Base-by-base conservation (phyloP, 1,140 invertebrate genomes). In the Drosophila suzukii region DNA sequence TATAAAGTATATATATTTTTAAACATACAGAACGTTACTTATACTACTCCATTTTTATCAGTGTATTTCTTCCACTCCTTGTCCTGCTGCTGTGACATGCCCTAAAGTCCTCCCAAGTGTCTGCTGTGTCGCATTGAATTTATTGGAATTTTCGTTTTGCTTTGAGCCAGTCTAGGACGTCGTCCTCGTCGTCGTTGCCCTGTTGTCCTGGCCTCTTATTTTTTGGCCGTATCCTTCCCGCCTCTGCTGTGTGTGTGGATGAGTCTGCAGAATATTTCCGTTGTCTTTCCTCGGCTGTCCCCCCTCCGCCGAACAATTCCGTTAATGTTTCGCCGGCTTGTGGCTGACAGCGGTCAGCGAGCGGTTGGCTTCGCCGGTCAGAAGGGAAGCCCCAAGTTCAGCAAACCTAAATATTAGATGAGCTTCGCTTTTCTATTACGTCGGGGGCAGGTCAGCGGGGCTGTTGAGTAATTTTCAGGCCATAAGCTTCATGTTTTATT, bases 51-150 rank as follows among this genome's bases (percentile, higher is more conserved):
- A 34, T 34, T 10, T 34, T 1, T 34, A 3, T 34, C 32, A 34
- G 32, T 34, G 32, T 2, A 34, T n/a, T 32, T 17, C 34, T 32
- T 50, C 32, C 49, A 49, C 49, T 46, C 44, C 66, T 58, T 44
- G 24, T 47, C n/a, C 43, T 34, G 46, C 50, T 86, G 74, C 79
- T 85, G 61, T 86, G 83, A 88, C 82, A 86, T 86, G 82, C 71
- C 83, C 82, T 51, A 88, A 88, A 88, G 80, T 84, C 81, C 73
- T 89, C 84, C 84, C 84, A 89, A 84, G 84, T 89, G 84, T 77
- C 84, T 84, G 84, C 66, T 89, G 80, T 89, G 84, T 89, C 84
- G 84, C 84, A 89, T 89, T 90, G 84, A 89, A 89, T 89, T 89
- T 89, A 89, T 89, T 89, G 84, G 84, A 80, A 89, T 84, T 89